Conservation (phyloP, 1,140 invertebrate genomes). For the Zaprionus nigranus region DNA sequence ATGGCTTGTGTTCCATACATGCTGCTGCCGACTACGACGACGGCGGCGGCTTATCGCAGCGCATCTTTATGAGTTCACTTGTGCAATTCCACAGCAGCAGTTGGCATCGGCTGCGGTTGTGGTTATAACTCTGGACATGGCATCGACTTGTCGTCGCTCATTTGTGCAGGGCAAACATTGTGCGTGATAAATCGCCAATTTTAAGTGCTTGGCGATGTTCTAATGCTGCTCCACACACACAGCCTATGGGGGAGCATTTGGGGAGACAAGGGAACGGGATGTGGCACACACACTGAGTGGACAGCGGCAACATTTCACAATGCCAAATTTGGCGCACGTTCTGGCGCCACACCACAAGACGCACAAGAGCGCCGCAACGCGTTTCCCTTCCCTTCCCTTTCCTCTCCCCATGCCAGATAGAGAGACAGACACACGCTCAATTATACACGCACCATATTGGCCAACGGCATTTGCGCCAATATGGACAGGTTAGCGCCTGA, state of each 20-base stretch:
- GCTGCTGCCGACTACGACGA: not conserved
- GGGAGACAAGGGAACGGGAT: constrained; percentile 33
- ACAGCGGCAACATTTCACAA: constrained; percentile 67
- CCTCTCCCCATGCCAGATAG: not conserved
- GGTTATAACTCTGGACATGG: constrained; percentile 24
- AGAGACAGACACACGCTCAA: constrained; percentile 38
- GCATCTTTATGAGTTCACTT: constrained; percentile 53
- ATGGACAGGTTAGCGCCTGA: constrained; percentile 80
- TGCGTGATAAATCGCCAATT: constrained; percentile 73
- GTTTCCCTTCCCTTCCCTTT: not conserved
- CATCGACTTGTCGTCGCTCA: constrained; percentile 34
- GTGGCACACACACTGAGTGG: constrained; percentile 38
- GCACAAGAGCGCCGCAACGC: constrained; percentile 11
- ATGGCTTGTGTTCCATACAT: constrained; percentile 42
- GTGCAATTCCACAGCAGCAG: constrained; percentile 36
- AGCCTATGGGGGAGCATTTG: constrained; percentile 31
- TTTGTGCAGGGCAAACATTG: constrained; percentile 52
- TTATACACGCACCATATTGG: constrained; percentile 56
- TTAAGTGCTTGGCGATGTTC: constrained; percentile 62
- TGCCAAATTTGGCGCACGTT: constrained; percentile 79
- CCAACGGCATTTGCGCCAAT: constrained; percentile 63
- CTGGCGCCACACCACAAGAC: constrained; percentile 73
- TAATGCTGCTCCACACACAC: constrained; percentile 46
- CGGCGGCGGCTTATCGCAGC: constrained; percentile 55
- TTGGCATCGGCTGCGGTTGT: constrained; percentile 48